Conservation (phyloP, 2,888 invertebrate genomes). For the Rhogogaster chlorosoma region DNA sequence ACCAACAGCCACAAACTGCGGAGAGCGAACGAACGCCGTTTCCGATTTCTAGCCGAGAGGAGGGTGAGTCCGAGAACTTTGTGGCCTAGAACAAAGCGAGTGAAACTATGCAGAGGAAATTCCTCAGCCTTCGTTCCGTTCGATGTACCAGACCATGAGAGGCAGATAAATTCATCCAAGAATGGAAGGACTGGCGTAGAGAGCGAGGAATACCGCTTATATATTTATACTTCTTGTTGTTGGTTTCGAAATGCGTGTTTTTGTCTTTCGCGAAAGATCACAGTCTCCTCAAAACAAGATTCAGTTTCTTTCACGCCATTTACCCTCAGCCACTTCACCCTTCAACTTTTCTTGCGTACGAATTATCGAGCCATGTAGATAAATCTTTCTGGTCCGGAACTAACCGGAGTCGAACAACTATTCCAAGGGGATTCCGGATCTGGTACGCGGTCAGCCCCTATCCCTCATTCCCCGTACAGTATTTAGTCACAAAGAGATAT, state of each 20-base stretch:
- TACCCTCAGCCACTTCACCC: not conserved
- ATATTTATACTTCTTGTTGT: not conserved
- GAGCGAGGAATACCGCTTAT: not conserved
- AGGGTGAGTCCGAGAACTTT: constrained; percentile 50
- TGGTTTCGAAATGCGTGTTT: not conserved
- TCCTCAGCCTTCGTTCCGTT: not conserved
- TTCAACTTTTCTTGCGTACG: not conserved
- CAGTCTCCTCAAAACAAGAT: not conserved
- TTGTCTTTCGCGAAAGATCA: not conserved
- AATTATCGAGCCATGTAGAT: not conserved
- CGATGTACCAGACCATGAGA: not conserved
- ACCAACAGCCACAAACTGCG: constrained; percentile 66
- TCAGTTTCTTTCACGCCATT: not conserved
- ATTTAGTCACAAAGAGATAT: not conserved
- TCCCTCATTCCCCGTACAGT: not conserved
- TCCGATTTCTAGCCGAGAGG: constrained; percentile 65
- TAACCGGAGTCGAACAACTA: constrained; percentile 2
- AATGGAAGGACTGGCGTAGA: not conserved
- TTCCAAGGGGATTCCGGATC: not conserved
- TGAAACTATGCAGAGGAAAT: constrained; percentile 35
- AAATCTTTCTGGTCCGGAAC: not conserved
- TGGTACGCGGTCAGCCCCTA: constrained; percentile 18
- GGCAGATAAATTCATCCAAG: constrained; percentile 1
- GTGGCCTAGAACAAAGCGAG: not conserved
- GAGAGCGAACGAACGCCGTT: constrained; percentile 63